Evolutionary conservation across 2,797 vertebrate species (phyloP), one percentile per base, ranked within the genome.

Genomic region (Acestrorhynchus altus): DNA sequence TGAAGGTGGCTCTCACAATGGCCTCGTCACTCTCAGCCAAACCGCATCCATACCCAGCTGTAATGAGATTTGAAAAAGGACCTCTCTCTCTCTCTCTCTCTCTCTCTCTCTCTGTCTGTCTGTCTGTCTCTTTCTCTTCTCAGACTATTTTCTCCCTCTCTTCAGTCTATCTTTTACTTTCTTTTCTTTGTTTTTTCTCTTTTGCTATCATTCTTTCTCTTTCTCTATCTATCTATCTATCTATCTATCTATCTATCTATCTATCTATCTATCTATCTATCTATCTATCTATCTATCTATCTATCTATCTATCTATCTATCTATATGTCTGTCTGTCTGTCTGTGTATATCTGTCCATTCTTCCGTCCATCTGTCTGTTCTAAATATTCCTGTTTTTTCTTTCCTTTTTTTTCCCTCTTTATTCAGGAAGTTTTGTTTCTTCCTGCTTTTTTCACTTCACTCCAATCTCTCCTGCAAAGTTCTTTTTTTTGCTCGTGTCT

Each of bases 61-160:
- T 69, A 54, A 74, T 79, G 31, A 68, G 71, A 63, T 79, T 79
- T 79, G 40, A 31, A 57, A 79, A 79, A 42, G 39, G n/a, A n/a
- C 42, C n/a, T 61, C 49, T 35, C 8, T 22, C 42, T 5, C 39
- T 64, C 8, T 40, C 60, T 63, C 2, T 2, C 2, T 35, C 1
- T 61, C 57, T 16, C 12, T 42, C n/a, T 22, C n/a, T 42, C 1
- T 12, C 16, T 35, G 3, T 22, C 35, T 64, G 1, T 64, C 60
- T 63, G 16, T 40, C 35, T 63, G 15, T 40, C 28, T 31, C 28
- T 64, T n/a, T 42, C n/a, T 64, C 8, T 13, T n/a, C n/a, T n/a
- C n/a, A n/a, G n/a, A n/a, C n/a, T n/a, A n/a, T n/a, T n/a, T n/a
- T n/a, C n/a, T n/a, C n/a, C n/a, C n/a, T n/a, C n/a, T n/a, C n/a